Conservation (phyloP, 2,888 invertebrate genomes). For the Elysia crispata region DNA sequence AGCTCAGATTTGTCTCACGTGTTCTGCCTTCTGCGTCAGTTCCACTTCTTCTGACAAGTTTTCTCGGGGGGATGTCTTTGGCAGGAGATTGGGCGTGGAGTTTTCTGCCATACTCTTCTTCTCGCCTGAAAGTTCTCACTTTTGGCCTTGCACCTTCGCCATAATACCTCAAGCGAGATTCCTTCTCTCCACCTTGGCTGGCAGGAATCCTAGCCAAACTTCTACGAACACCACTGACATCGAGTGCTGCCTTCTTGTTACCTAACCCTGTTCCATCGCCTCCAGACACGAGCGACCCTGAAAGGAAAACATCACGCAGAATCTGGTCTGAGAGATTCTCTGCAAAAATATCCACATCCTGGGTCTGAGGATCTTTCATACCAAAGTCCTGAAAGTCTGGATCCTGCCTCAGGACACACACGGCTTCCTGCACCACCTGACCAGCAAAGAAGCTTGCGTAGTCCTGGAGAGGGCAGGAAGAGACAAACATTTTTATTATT, state of each 20-base stretch:
- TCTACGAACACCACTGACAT: not conserved
- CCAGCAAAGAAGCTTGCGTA: conserved; percentile 55
- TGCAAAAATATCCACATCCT: conserved; percentile 63
- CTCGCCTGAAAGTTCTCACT: not conserved
- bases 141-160: conserved; percentile 38
- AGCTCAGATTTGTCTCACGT: too few species aligned
- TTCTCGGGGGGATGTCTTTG: conserved; percentile 21
- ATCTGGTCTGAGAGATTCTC: conserved; percentile 60
- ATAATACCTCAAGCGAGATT: not conserved
- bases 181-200: not conserved
- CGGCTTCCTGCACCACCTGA: conserved; percentile 55
- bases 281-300: too few species aligned
- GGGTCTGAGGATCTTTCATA: conserved; percentile 3
- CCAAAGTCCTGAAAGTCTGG: conserved; percentile 42
- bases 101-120: too few species aligned
- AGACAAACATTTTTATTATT: not conserved
- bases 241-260: too few species aligned
- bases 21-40: too few species aligned
- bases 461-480: conserved; percentile 41
- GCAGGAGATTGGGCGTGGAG: conserved; percentile 1
- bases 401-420: conserved; percentile 53
- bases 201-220: not conserved
- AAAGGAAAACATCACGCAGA: conserved; percentile 48
- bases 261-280: too few species aligned
- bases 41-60: not conserved